Conservation (phyloP, 1,140 invertebrate species). For the Grapholita molesta region DNA sequence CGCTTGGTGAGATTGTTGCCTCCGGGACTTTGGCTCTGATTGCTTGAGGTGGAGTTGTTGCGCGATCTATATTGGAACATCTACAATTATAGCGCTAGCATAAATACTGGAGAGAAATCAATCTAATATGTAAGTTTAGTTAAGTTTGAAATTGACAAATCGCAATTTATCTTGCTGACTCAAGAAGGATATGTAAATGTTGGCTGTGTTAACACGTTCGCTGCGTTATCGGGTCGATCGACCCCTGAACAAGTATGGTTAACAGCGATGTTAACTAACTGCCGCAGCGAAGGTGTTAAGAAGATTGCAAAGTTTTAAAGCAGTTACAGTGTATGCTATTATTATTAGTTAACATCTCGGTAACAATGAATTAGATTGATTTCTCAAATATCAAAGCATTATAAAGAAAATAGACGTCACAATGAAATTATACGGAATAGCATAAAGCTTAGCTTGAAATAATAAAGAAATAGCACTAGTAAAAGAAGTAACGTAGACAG, state of each 20-base stretch:
- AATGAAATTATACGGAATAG: neutral
- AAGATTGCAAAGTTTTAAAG: too few species aligned
- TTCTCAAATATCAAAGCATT: neutral
- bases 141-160: neutral
- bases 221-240: too few species aligned
- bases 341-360: too few species aligned
- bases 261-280: too few species aligned
- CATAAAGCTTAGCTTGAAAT: neutral
- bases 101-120: neutral
- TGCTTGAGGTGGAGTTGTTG: conserved; percentile 73
- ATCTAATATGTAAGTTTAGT: neutral
- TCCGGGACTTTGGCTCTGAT: conserved; percentile 63
- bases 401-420: neutral
- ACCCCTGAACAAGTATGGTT: too few species aligned
- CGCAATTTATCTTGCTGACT: neutral
- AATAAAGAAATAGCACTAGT: neutral
- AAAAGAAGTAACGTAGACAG: neutral
- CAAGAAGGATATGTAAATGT: too few species aligned
- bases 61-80: conserved; percentile 58
- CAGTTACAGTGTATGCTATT: too few species aligned
- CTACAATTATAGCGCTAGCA: neutral
- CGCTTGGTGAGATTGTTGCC: conserved; percentile 81
- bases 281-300: too few species aligned
- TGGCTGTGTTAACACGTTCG: too few species aligned
- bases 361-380: neutral